phyloP scores from a whole-genome alignment of 1,140 invertebrate genomes.

The Anadara kagoshimensis region DNA sequence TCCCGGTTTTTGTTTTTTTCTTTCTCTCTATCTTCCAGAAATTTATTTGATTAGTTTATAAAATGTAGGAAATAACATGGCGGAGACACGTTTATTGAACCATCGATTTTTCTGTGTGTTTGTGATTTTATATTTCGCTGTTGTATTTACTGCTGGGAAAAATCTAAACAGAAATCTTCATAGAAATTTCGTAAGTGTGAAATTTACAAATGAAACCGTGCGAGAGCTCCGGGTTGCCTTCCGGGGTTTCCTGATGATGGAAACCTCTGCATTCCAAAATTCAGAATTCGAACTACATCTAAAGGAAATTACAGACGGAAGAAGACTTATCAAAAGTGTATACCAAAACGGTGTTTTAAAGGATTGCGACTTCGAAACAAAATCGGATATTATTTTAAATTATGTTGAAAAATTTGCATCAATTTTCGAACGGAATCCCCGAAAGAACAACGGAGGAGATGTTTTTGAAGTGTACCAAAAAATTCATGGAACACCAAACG shows the following conservation, averaged over 20 bases:
- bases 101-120: too few species aligned
- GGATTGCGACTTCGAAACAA: constrained; percentile 29
- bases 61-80: too few species aligned
- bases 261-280: constrained; percentile 36
- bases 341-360: constrained; percentile 31
- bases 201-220: background rate
- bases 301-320: constrained; percentile 26
- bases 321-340: constrained; percentile 25
- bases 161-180: too few species aligned
- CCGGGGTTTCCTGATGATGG: constrained; percentile 29
- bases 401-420: constrained; percentile 32
- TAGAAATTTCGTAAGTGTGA: too few species aligned
- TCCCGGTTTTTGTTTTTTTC: too few species aligned
- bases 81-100: too few species aligned
- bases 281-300: constrained; percentile 28
- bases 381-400: constrained; percentile 20
- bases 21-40: too few species aligned
- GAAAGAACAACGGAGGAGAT: constrained; percentile 12
- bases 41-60: too few species aligned
- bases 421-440: constrained; percentile 4
- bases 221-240: constrained; percentile 34
- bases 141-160: too few species aligned
- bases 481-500: background rate
- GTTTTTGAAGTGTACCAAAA: constrained; percentile 27
- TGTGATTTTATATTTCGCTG: too few species aligned